Evolutionary conservation across 2,888 invertebrate genomes (phyloP).

Genomic region (Cremastobaeus sp.): DNA sequence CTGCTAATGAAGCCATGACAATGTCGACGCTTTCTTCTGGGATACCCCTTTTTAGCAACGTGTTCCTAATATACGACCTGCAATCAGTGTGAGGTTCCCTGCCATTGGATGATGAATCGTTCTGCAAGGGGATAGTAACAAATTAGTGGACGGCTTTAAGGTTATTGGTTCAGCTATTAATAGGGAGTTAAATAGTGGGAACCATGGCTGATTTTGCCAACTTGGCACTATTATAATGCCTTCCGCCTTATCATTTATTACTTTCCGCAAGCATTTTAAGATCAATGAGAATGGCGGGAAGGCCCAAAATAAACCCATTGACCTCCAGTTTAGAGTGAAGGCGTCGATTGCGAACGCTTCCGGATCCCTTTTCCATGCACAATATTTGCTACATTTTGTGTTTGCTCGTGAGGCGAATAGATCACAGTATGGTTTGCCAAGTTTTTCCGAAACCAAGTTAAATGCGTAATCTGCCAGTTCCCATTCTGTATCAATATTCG

Average conservation of each 20-base stretch:
- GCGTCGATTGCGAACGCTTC: not conserved
- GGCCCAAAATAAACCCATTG: not conserved
- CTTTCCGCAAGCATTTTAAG: not conserved
- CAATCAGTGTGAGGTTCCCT: constrained; percentile 5
- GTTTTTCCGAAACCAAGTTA: not conserved
- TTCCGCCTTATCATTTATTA: not conserved
- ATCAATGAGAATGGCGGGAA: not conserved
- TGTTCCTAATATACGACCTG: constrained; percentile 8
- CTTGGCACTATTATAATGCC: no score
- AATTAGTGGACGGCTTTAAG: constrained; percentile 23
- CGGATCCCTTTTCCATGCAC: not conserved
- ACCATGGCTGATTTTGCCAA: no score
- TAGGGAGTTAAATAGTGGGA: no score
- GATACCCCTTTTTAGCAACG: constrained; percentile 8
- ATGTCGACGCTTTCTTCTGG: constrained; percentile 1
- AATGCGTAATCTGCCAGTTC: constrained; percentile 3
- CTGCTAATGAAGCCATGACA: not conserved
- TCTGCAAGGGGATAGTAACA: constrained; percentile 44
- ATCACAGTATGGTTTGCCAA: not conserved
- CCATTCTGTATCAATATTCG: constrained; percentile 7
- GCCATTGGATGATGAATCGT: constrained; percentile 4
- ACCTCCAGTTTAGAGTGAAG: constrained; percentile 1
- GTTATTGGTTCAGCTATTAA: not conserved
- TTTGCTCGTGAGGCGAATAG: not conserved
- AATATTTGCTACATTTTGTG: constrained; percentile 2